A percentile compares a stretch with the other conserved stretches of the same genome.
Evolutionary conservation across 2,113 vertebrate species (phyloP).

Genomic region (Syngnathoides biaculeatus): DNA sequence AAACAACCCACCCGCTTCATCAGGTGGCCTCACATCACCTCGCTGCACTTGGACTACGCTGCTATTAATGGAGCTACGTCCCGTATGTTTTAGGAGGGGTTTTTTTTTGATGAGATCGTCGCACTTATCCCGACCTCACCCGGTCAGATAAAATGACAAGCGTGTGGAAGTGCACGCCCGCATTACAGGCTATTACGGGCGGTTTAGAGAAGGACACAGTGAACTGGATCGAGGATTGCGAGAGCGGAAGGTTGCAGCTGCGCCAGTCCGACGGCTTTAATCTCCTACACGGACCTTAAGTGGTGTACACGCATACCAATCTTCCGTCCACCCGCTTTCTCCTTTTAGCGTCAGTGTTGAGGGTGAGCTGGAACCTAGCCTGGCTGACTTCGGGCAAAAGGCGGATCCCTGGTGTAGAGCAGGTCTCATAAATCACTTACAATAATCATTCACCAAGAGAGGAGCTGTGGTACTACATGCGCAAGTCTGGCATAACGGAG

Average conservation of each 20-base stretch:
- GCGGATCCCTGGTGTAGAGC: too few species aligned
- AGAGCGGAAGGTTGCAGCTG: constrained; percentile 16
- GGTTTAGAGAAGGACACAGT: not conserved
- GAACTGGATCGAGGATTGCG: constrained; percentile 3
- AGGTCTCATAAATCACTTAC: too few species aligned
- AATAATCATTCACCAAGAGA: too few species aligned
- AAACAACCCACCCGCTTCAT: not conserved
- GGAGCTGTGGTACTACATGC: too few species aligned
- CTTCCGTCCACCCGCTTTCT: constrained; percentile 5
- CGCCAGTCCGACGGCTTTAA: constrained; percentile 36
- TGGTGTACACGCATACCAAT: constrained; percentile 20
- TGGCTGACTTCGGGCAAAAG: too few species aligned
- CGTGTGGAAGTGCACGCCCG: constrained; percentile 3
- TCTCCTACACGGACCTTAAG: constrained; percentile 29
- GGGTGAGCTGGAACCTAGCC: not conserved
- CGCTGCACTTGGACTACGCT: constrained; percentile 28
- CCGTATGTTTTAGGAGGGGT: not conserved
- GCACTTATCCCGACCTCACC: constrained; percentile 41
- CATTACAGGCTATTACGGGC: constrained; percentile 8
- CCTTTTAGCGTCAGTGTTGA: constrained; percentile 20
- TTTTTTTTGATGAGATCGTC: constrained; percentile 13
- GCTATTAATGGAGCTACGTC: constrained; percentile 44
- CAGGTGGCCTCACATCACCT: constrained; percentile 29
- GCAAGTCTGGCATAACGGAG: too few species aligned
- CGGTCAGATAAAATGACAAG: not conserved